phyloP scores from a whole-genome alignment of 2,888 invertebrate genomes.

The Pandemis corylana region DNA sequence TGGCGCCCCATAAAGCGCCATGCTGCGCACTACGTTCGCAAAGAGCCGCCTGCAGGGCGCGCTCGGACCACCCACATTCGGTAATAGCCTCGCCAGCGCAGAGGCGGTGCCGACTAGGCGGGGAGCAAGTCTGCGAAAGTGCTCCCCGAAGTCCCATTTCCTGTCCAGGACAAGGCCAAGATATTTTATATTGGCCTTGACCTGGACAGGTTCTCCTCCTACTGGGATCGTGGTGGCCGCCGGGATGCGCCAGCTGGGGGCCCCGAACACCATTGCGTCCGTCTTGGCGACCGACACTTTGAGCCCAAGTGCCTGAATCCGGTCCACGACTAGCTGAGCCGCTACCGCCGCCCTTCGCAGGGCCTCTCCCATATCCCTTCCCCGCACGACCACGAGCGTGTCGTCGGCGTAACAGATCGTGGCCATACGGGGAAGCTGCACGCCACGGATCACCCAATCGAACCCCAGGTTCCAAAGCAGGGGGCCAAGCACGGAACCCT shows the following conservation, averaged over 20 bases:
- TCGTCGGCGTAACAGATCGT: not conserved
- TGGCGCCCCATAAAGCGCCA: too few species aligned
- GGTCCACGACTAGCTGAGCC: not conserved
- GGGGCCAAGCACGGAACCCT: conserved; percentile 2
- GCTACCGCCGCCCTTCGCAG: not conserved
- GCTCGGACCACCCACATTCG: not conserved
- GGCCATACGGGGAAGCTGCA: not conserved
- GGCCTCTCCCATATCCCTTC: not conserved
- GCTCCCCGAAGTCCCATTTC: too few species aligned
- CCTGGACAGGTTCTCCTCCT: not conserved
- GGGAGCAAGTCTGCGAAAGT: too few species aligned
- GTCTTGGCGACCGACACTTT: not conserved
- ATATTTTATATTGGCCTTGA: too few species aligned
- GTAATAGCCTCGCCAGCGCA: not conserved
- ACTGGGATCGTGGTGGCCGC: not conserved
- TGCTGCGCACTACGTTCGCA: too few species aligned
- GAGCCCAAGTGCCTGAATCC: not conserved
- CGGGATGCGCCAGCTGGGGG: not conserved
- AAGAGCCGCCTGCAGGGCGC: too few species aligned
- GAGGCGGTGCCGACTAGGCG: not conserved
- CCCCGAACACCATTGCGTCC: not conserved
- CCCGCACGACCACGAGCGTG: not conserved
- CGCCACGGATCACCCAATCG: conserved; percentile 3
- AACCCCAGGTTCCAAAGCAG: not conserved
- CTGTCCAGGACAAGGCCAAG: too few species aligned